Evolutionary conservation across 92 coral and sea anemone genomes (phyloP).

Genomic region (Blastomussa wellsi): DNA sequence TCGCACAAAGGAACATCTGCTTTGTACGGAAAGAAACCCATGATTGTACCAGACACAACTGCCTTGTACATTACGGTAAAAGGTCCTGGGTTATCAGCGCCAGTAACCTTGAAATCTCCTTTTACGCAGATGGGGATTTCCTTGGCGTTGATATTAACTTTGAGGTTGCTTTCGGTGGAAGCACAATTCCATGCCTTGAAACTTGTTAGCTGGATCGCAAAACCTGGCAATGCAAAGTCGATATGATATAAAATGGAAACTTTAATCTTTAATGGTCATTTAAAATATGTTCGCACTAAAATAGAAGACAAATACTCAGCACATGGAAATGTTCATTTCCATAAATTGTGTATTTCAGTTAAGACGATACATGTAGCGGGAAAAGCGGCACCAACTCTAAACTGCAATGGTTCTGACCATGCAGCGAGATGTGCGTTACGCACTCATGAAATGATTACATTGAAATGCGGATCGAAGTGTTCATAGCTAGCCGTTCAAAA

Average conservation of each 20-base stretch:
- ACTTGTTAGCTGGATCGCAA: not conserved
- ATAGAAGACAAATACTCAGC: no score
- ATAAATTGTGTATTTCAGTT: no score
- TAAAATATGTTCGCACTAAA: no score
- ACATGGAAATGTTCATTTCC: no score
- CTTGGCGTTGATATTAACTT: not conserved
- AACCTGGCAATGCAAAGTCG: not conserved
- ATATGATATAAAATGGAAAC: no score
- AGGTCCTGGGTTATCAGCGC: not conserved
- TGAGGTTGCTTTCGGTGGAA: not conserved
- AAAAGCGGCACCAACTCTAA: no score
- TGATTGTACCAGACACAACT: not conserved
- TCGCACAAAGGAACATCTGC: not conserved
- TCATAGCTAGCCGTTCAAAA: no score
- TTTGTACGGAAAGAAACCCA: not conserved
- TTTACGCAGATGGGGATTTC: not conserved
- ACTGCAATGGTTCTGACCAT: no score
- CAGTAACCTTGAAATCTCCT: not conserved
- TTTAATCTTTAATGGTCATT: not conserved
- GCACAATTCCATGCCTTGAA: not conserved
- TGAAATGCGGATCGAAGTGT: no score
- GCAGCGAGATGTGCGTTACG: no score
- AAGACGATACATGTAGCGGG: no score
- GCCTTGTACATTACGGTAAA: not conserved
- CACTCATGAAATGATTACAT: no score